Conservation (phyloP, 2,113 vertebrate species). For the Hemibagrus wyckioides region DNA sequence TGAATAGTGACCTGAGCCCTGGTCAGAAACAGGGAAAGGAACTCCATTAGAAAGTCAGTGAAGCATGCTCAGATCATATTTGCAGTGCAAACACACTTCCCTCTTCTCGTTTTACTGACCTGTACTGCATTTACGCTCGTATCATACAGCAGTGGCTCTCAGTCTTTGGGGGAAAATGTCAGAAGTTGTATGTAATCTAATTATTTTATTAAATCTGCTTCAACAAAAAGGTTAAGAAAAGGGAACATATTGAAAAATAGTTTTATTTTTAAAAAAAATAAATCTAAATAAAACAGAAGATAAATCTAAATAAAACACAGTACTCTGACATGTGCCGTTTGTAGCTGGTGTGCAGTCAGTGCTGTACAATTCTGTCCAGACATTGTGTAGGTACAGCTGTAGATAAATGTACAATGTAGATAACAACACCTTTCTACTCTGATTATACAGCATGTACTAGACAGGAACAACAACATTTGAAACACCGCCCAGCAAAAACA, state of each 20-base stretch:
- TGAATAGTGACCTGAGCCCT: neutral
- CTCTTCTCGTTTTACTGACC: neutral
- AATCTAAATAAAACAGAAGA: no score
- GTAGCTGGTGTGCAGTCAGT: neutral
- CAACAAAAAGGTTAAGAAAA: neutral
- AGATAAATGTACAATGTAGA: neutral
- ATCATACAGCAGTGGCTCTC: neutral
- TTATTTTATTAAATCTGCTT: neutral
- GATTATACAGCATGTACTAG: neutral
- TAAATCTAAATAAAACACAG: no score
- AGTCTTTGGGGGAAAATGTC: neutral
- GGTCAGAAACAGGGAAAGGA: neutral
- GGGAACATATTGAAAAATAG: neutral
- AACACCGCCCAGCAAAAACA: neutral
- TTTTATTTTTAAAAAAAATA: neutral
- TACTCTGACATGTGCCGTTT: neutral
- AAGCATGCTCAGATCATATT: neutral
- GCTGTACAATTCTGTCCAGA: neutral
- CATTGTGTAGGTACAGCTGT: neutral
- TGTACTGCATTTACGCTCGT: neutral
- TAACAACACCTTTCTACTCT: neutral
- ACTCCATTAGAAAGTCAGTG: neutral
- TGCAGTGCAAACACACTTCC: conserved; percentile 9
- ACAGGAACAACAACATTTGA: neutral
- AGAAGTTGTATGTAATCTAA: neutral